Base-by-base conservation (phyloP, 37 sponge, comb jelly and placozoan species). In the Cliona cf. orientalis region DNA sequence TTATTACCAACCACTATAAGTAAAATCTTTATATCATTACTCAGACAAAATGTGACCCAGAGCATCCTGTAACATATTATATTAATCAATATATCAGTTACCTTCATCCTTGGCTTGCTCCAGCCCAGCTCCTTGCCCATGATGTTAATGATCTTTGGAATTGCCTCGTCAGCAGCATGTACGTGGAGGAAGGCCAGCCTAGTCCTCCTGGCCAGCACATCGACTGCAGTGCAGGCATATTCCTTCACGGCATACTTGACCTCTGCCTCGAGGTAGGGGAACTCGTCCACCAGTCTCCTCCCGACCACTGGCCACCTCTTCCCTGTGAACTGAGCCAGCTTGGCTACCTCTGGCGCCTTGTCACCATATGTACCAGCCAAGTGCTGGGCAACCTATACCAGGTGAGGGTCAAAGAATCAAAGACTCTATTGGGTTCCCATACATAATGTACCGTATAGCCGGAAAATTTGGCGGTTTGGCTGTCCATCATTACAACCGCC, bases 231-330 rank as follows among this genome's bases (percentile, higher is more conserved):
- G 65, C 91, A 88, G 6, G 97, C 97, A 63, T 97, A 97, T 86
- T 99, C 99, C 72, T 74, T 82, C 22, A 99, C 78, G 1, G 95
- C 93, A 56, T 97, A 95, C 80, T 71, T 72, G 43, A 99, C 91
- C 72, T 99, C 97, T 21, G 95, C 95, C 63, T 99, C 99, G 37
- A 99, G 93, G 86, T 97, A 99, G 12, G 99, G 99, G 74, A 95
- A 95, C 74, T 97, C 97, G 0, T 87, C 74, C 22, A 89, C 89
- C 11, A 99, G 83, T n/a, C 89, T 72, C 37, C 58, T 61, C 2
- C 99, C 99, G 11, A 95, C 86, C 33, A 99, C 81, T 0, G 99
- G 99, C 93, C 95, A 97, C 29, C 97, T 71, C 32, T 83, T 80
- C 58, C 99, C 99, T 5, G 99, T 99, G 29, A 99, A 55, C 0